A percentile compares a stretch with the other conserved stretches of the same genome.
Conservation (phyloP, 2,113 vertebrate genomes). For the Microcebus lehilahytsara region DNA sequence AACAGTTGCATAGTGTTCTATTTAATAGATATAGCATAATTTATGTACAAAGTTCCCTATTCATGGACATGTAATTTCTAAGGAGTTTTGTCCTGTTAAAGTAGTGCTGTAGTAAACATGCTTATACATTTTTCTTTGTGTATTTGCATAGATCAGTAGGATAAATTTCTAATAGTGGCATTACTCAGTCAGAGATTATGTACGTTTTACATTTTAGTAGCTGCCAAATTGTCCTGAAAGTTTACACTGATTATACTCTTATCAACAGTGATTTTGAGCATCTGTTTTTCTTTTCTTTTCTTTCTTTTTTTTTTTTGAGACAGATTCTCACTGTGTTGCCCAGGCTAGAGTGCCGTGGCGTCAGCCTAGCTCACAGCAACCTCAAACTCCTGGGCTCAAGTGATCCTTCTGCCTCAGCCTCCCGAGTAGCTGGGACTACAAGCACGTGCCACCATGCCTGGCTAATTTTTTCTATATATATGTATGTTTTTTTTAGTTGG, state of each 20-base stretch:
- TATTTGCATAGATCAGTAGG: neutral
- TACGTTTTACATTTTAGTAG: slow-evolving; percentile 27
- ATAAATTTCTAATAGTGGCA: slow-evolving; percentile 10
- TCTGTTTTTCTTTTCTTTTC: neutral
- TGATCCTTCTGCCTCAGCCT: too few relatives aligned
- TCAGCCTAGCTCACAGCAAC: too few relatives aligned
- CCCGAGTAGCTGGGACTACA: too few relatives aligned
- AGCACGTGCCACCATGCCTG: too few relatives aligned
- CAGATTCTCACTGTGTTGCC: too few relatives aligned
- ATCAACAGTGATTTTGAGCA: neutral
- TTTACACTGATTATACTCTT: neutral
- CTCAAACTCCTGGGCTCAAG: too few relatives aligned
- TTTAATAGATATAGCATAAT: neutral
- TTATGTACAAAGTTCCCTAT: slow-evolving; percentile 23
- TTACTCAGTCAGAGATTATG: neutral
- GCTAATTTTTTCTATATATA: too few relatives aligned
- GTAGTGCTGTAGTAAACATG: neutral
- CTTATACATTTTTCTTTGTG: slow-evolving; percentile 21
- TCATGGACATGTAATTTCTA: neutral
- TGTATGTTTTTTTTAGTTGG: too few relatives aligned
- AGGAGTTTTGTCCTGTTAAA: neutral
- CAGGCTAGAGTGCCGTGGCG: too few relatives aligned
- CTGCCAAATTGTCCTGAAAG: slow-evolving; percentile 31
- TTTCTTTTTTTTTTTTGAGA: too few relatives aligned
- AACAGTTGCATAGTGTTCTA: neutral